A percentile compares a stretch with the other conserved stretches of the same genome.
Evolutionary conservation across 2,797 vertebrate genomes (phyloP).

Genomic region (Tragelaphus eurycerus): DNA sequence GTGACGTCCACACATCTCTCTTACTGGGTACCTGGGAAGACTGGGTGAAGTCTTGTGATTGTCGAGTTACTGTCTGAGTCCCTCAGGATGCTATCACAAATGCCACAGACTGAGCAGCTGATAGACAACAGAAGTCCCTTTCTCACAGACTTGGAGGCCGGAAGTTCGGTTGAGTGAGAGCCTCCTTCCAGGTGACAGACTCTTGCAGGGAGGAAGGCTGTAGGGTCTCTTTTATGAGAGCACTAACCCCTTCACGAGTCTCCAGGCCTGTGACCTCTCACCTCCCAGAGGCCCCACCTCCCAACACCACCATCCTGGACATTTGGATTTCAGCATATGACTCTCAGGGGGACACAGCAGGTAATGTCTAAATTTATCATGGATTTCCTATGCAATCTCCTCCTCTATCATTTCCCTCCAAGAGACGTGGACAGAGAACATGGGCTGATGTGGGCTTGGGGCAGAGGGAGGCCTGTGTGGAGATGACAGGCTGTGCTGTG

Average conservation of each 20-base stretch:
- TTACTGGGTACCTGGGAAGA: not conserved
- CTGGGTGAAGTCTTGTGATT: rapidly evolving
- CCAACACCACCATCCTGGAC: not conserved
- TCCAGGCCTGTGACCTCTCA: not conserved
- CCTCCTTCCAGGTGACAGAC: not conserved
- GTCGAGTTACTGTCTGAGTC: not conserved
- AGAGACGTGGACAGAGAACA: not conserved
- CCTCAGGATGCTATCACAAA: not conserved
- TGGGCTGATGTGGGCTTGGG: not conserved
- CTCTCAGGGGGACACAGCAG: not conserved
- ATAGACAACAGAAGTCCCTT: too few species aligned
- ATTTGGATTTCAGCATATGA: rapidly evolving
- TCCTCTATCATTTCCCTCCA: not conserved
- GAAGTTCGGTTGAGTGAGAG: not conserved
- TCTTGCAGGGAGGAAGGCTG: too few species aligned
- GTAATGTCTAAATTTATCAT: not conserved
- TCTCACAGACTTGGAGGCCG: not conserved
- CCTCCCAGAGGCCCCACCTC: not conserved
- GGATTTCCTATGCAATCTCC: not conserved
- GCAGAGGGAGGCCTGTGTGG: not conserved
- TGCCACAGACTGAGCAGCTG: too few species aligned
- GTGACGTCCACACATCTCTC: not conserved
- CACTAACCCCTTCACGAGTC: not conserved
- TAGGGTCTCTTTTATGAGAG: not conserved
- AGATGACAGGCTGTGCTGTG: not conserved